phyloP scores from a whole-genome alignment of 2,113 vertebrate species.

The Oreochromis tanganicae region DNA sequence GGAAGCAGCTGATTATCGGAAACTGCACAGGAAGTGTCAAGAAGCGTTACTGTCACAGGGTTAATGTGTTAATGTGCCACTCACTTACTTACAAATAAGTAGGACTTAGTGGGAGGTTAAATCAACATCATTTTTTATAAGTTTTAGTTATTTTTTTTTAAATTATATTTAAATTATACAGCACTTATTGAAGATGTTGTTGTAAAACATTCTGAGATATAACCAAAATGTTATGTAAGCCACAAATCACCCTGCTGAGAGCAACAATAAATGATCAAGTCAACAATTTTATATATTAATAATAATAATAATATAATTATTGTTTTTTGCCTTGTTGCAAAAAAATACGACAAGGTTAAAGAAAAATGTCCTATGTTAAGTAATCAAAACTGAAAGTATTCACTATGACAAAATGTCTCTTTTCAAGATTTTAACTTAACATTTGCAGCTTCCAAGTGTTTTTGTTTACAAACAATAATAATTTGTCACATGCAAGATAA shows the following conservation, averaged over 20 bases:
- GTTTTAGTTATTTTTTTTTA: fast-evolving
- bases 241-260: not conserved
- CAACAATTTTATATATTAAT: not conserved
- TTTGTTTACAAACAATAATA: not conserved
- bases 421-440: not conserved
- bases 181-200: not conserved
- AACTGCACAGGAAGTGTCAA: not conserved
- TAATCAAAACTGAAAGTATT: not conserved
- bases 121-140: not conserved
- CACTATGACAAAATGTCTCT: not conserved
- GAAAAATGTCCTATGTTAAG: not conserved
- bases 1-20: not conserved
- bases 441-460: not conserved
- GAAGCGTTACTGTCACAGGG: not conserved
- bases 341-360: not conserved
- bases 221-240: not conserved
- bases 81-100: not conserved
- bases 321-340: too few relatives aligned
- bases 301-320: not conserved
- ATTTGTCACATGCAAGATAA: not conserved
- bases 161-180: not conserved
- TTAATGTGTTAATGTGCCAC: not conserved
- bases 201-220: not conserved
- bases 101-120: not conserved
- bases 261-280: not conserved